phyloP scores from a whole-genome alignment of 2,888 invertebrate genomes.

The Gnatocerus cornutus region DNA sequence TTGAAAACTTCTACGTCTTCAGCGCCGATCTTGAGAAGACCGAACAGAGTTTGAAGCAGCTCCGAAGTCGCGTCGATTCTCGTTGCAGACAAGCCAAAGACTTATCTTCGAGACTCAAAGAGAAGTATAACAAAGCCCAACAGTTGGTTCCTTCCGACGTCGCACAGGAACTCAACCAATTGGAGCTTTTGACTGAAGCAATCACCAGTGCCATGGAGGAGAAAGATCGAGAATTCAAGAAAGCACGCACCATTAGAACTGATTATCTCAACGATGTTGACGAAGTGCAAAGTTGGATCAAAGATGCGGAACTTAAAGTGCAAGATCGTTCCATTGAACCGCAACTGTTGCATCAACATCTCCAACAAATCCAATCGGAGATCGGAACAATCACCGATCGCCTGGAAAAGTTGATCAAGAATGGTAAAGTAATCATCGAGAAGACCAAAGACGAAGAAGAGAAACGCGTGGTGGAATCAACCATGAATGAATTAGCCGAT shows the following conservation, averaged over 20 bases:
- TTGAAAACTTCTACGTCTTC: slow-evolving; percentile 84
- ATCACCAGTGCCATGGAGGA: slow-evolving; percentile 88
- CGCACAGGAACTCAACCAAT: slow-evolving; percentile 84
- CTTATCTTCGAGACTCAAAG: slow-evolving; percentile 76
- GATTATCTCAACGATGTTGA: slow-evolving; percentile 88
- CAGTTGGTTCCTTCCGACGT: slow-evolving; percentile 84
- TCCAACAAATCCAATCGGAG: slow-evolving; percentile 85
- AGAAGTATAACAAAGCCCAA: slow-evolving; percentile 77
- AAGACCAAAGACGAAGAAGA: slow-evolving; percentile 86
- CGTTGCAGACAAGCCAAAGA: slow-evolving; percentile 75
- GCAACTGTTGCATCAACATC: slow-evolving; percentile 82
- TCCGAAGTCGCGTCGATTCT: slow-evolving; percentile 76
- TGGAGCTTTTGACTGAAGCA: slow-evolving; percentile 88
- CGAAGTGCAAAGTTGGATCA: slow-evolving; percentile 87
- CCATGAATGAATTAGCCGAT: slow-evolving; percentile 83
- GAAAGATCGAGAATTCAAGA: slow-evolving; percentile 89
- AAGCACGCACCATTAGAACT: slow-evolving; percentile 86
- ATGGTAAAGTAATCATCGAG: slow-evolving; percentile 85
- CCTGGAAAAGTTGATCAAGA: slow-evolving; percentile 84
- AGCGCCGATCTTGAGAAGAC: slow-evolving; percentile 80
- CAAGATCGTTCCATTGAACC: slow-evolving; percentile 88
- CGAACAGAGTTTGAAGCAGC: slow-evolving; percentile 75
- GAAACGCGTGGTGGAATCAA: slow-evolving; percentile 82
- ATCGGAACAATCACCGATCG: slow-evolving; percentile 82
- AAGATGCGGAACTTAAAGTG: slow-evolving; percentile 84